phyloP scores from a whole-genome alignment of 1,140 invertebrate genomes.

The Pararge aegeria region DNA sequence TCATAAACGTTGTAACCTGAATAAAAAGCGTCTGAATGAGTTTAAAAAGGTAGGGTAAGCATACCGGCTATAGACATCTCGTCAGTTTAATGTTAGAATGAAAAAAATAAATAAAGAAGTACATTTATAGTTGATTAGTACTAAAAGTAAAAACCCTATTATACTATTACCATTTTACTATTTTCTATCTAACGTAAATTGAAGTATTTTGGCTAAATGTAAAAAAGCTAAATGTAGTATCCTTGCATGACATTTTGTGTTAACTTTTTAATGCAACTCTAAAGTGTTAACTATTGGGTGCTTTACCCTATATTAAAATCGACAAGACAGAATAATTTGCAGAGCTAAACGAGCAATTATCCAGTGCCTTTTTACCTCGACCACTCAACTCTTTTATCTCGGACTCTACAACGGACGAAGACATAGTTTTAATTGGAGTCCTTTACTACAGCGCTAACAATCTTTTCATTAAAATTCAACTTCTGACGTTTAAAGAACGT shows the following conservation, averaged over 20 bases:
- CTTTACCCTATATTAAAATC: slow-evolving; percentile 10
- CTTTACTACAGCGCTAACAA: slow-evolving; percentile 48
- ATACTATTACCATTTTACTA: no score
- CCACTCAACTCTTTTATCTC: slow-evolving; percentile 41
- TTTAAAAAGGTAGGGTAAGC: slow-evolving; percentile 8
- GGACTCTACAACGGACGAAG: slow-evolving; percentile 41
- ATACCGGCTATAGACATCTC: no score
- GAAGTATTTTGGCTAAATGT: no score
- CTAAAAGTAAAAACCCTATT: no score
- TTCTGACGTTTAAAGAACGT: slow-evolving; percentile 55
- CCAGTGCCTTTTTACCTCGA: slow-evolving; percentile 19
- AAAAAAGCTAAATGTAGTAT: no score
- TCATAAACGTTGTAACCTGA: background rate
- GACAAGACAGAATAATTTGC: slow-evolving; percentile 5
- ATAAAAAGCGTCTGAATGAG: slow-evolving; percentile 1
- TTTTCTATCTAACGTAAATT: no score
- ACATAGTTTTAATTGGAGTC: slow-evolving; percentile 69
- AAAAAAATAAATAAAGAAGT: no score
- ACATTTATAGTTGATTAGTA: no score
- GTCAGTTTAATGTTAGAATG: no score
- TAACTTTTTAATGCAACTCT: no score
- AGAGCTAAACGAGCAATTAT: slow-evolving; percentile 26
- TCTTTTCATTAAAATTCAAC: slow-evolving; percentile 65
- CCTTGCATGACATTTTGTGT: no score
- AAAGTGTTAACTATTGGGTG: no score